These are phyloP conservation scores for Nasonovia ribisnigri DNA, from an alignment of 2,888 invertebrate species.

Conservation along the genomic window DNA sequence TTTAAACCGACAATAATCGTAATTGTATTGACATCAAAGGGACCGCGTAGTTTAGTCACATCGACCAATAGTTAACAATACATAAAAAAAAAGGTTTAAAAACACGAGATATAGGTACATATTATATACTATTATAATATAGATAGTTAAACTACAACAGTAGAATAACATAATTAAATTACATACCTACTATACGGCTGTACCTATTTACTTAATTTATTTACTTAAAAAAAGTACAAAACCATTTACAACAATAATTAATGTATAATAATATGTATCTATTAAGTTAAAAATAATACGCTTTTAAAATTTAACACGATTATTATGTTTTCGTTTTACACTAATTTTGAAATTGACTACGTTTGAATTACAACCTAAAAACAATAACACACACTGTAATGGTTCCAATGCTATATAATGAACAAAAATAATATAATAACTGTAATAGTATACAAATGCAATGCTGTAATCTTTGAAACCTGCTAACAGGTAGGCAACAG, in stretches of 20 bases:
- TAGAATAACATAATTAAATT: neutral
- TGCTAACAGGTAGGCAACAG: neutral
- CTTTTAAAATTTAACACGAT: neutral
- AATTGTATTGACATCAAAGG: neutral
- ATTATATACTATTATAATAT: neutral
- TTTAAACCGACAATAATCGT: neutral
- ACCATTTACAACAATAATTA: neutral
- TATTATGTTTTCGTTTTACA: neutral
- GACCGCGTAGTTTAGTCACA: neutral
- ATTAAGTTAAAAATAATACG: too few relatives aligned
- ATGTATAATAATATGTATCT: too few relatives aligned
- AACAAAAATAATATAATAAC: neutral
- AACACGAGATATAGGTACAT: neutral
- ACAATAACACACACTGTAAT: neutral
- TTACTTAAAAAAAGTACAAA: neutral
- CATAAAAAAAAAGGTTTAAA: neutral
- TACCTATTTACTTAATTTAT: neutral
- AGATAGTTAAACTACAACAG: neutral
- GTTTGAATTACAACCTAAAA: neutral
- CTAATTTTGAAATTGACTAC: neutral
- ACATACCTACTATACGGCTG: neutral
- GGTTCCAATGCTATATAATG: neutral
- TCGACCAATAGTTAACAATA: neutral
- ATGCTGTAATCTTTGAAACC: neutral
- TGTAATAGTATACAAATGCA: neutral